Conservation (phyloP, 2,888 invertebrate species). For the Cyaniris semiargus region DNA sequence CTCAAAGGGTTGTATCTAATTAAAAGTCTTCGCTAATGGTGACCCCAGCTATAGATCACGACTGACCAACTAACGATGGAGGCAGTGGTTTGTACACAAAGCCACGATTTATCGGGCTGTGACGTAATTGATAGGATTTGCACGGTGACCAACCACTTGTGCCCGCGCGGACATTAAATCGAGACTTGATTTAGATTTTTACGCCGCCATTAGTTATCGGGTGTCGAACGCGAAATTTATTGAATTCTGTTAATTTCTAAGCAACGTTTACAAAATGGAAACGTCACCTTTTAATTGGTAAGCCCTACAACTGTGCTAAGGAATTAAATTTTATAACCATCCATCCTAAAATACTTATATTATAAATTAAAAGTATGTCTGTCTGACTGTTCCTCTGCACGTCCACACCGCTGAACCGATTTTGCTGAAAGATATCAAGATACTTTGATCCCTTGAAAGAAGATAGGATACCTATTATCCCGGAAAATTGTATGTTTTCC, state of each 20-base stretch:
- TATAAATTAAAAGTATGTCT: too few species aligned
- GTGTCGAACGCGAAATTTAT: slow-evolving; percentile 17
- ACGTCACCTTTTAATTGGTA: not conserved
- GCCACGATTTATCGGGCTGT: slow-evolving; percentile 51
- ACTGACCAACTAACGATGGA: slow-evolving; percentile 51
- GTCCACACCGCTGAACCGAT: too few species aligned
- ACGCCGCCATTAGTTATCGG: slow-evolving; percentile 35
- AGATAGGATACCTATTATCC: too few species aligned
- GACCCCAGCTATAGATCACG: slow-evolving; percentile 48
- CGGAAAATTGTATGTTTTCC: too few species aligned
- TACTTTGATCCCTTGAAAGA: too few species aligned
- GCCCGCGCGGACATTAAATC: slow-evolving; percentile 44
- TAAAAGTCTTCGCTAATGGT: slow-evolving; percentile 36
- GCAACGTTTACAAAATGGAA: not conserved
- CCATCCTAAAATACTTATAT: too few species aligned
- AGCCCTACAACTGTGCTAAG: too few species aligned
- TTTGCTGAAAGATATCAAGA: too few species aligned
- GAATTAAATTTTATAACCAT: too few species aligned
- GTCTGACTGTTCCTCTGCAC: too few species aligned
- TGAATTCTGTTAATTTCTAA: not conserved
- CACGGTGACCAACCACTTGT: slow-evolving; percentile 48
- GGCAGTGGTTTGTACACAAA: slow-evolving; percentile 52
- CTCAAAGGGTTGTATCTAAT: slow-evolving; percentile 12
- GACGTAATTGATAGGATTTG: slow-evolving; percentile 51
- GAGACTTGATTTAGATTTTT: slow-evolving; percentile 44